Evolutionary conservation across 2,888 invertebrate species (phyloP).

Genomic region (Bombylius discolor): DNA sequence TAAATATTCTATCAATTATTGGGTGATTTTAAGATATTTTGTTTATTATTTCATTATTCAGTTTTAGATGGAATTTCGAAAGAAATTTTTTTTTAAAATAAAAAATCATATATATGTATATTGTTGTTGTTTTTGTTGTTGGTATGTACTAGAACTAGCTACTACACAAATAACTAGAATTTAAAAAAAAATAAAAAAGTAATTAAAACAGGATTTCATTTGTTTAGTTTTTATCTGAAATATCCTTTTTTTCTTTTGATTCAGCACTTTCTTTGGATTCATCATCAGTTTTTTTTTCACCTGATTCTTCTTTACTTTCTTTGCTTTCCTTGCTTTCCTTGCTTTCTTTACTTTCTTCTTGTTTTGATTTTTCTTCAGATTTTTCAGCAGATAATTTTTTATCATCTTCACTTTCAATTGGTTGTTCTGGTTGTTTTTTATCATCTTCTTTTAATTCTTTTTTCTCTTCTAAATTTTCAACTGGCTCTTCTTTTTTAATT

Average conservation of each 20-base stretch:
- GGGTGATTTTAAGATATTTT: too few species aligned
- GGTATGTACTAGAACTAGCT: too few species aligned
- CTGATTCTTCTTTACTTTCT: slow-evolving; percentile 13
- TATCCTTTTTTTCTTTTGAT: slow-evolving; percentile 18
- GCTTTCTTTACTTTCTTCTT: slow-evolving; percentile 21
- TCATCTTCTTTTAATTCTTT: slow-evolving; percentile 21
- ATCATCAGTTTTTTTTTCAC: slow-evolving; percentile 16
- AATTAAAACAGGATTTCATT: too few species aligned
- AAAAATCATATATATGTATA: too few species aligned
- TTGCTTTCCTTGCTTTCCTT: not conserved
- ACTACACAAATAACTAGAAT: too few species aligned
- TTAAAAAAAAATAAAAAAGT: too few species aligned
- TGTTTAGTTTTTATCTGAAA: slow-evolving; percentile 21
- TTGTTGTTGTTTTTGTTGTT: too few species aligned
- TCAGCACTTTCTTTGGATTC: slow-evolving; percentile 23
- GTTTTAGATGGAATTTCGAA: too few species aligned
- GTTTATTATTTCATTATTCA: too few species aligned
- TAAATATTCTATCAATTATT: too few species aligned
- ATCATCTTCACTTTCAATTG: slow-evolving; percentile 8
- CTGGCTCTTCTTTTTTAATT: slow-evolving; percentile 20
- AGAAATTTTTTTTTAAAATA: too few species aligned
- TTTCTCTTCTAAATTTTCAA: slow-evolving; percentile 16
- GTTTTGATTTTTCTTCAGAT: slow-evolving; percentile 17
- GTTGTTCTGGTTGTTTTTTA: slow-evolving; percentile 14
- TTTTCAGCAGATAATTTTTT: slow-evolving; percentile 13